Percentiles rank a stretch among this genome's conserved stretches.
Evolutionary conservation across 1,140 invertebrate species (phyloP).

Genomic region (Apis mellifera): Amel_HAv3.1 CM009944.2:8743001-8743500

Average conservation of each 20-base stretch:
- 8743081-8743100: not conserved
- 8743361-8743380: too few relatives aligned
- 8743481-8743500: constrained; percentile 16
- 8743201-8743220: constrained; percentile 18
- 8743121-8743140: constrained; percentile 14
- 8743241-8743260: constrained; percentile 38
- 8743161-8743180: constrained; percentile 46
- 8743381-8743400: constrained; percentile 28
- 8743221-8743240: constrained; percentile 59
- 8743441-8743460: not conserved
- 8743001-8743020: not conserved
- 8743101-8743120: not conserved
- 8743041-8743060: not conserved
- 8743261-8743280: constrained; percentile 50
- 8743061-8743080: not conserved
- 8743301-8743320: not conserved
- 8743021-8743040: constrained; percentile 20
- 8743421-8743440: not conserved
- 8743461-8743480: not conserved
- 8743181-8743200: constrained; percentile 42
- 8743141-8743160: constrained; percentile 10
- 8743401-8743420: not conserved
- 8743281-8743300: constrained; percentile 29
- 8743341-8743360: too few relatives aligned
- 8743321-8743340: too few relatives aligned